These are phyloP conservation scores for Drosophila nikananu DNA, from an alignment of 1,140 invertebrate species.

Conservation along the genomic window DNA sequence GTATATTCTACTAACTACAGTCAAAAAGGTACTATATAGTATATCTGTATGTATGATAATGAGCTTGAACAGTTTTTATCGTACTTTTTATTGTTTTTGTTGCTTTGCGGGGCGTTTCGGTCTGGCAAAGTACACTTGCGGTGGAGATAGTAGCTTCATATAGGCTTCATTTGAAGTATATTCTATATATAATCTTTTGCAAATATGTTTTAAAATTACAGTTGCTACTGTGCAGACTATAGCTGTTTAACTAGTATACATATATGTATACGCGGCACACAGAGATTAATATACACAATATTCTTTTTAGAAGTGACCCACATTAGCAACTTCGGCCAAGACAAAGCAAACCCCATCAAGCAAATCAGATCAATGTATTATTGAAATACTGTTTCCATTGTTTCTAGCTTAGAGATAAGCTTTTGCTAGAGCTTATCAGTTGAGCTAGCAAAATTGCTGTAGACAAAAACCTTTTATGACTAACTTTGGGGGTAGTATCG, in stretches of 20 bases:
- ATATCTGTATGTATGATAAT: slow-evolving; percentile 2
- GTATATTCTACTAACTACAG: slow-evolving; percentile 17
- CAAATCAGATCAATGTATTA: slow-evolving; percentile 28
- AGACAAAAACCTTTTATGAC: slow-evolving; percentile 30
- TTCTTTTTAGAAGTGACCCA: slow-evolving; percentile 19
- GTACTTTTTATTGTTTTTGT: slow-evolving; percentile 3
- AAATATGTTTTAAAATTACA: background rate
- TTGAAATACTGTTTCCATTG: slow-evolving; percentile 43
- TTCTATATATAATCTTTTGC: background rate
- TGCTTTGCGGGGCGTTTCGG: slow-evolving; percentile 21
- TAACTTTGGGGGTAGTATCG: slow-evolving; percentile 4
- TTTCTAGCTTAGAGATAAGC: slow-evolving; percentile 56
- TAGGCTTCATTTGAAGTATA: background rate
- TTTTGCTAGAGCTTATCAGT: slow-evolving; percentile 14
- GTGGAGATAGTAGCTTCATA: slow-evolving; percentile 4
- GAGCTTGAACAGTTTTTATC: slow-evolving; percentile 24
- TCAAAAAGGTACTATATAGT: background rate
- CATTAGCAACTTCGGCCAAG: slow-evolving; percentile 15
- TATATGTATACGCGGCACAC: background rate
- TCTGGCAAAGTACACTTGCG: background rate
- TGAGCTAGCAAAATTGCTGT: slow-evolving; percentile 1
- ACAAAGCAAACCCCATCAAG: slow-evolving; percentile 24
- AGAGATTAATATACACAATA: background rate
- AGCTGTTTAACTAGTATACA: background rate
- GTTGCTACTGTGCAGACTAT: background rate